Conservation (phyloP, 35 echinoderm and acorn worm genomes). For the Amphiura filiformis region DNA sequence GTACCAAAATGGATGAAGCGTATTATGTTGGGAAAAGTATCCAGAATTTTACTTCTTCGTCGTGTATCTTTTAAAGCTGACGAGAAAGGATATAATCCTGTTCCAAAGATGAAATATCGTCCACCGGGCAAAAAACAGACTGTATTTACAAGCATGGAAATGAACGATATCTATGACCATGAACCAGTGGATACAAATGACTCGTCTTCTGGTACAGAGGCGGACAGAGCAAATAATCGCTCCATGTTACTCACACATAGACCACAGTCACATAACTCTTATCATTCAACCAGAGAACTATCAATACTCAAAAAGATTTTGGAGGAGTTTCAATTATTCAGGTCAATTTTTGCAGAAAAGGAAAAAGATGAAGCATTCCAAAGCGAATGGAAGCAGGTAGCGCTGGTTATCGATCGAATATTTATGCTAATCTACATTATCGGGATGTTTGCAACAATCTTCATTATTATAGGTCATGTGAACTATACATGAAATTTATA, state of each 20-base stretch:
- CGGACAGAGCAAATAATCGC: slow-evolving; percentile 34
- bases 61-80: slow-evolving; percentile 14
- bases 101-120: slow-evolving; percentile 15
- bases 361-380: slow-evolving; percentile 59
- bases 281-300: slow-evolving; percentile 37
- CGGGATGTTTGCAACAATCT: slow-evolving; percentile 85
- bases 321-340: slow-evolving; percentile 79
- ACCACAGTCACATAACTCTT: not conserved
- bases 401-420: slow-evolving; percentile 82
- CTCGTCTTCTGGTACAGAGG: slow-evolving; percentile 47
- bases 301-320: slow-evolving; percentile 57
- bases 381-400: slow-evolving; percentile 96
- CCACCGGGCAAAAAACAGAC: slow-evolving; percentile 8
- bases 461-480: slow-evolving; percentile 67
- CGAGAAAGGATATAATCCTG: not conserved
- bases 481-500: not conserved
- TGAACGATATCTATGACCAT: slow-evolving; percentile 46
- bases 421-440: slow-evolving; percentile 89
- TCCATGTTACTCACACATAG: not conserved
- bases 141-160: slow-evolving; percentile 33
- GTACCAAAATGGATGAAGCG: slow-evolving; percentile 88
- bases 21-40: slow-evolving; percentile 65
- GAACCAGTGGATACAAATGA: slow-evolving; percentile 34
- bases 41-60: slow-evolving; percentile 68
- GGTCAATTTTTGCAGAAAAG: slow-evolving; percentile 54